Evolutionary conservation across 2,797 vertebrate genomes (phyloP), one percentile per base, ranked within the genome.

Genomic region (Phalloptychus januarius): DNA sequence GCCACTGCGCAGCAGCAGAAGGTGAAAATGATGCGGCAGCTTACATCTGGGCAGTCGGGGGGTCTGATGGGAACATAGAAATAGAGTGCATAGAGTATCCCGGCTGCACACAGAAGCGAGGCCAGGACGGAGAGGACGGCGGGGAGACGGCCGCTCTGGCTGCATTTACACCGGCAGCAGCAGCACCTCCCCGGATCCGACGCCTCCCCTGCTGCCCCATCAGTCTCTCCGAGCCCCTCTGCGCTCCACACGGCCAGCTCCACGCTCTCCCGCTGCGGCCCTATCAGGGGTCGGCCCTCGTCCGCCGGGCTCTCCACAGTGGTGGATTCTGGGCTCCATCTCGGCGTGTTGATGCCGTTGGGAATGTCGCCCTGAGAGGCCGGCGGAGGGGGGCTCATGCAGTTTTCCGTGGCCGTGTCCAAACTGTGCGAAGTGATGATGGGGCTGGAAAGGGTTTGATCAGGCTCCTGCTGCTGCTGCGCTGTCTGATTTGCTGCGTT

Each of bases 81-180:
- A 82, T 96, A 95, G 85, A 94, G 88, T 58, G 88, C 94, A 56
- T 95, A 95, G 86, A 96, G 84, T 71, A 96, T 79, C 73, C 93
- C 94, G 0, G 90, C 89, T 0, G 93, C 88, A 16, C 93, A 92
- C 33, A 96, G 88, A 7, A 96, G 86, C 46, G 95, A 94, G 6
- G 93, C 90, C 77, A 95, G 80, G 58, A 88, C 89, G 0, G 94
- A 95, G 63, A 93, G 71, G 83, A 94, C 76, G 10, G 95, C 94
- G 0, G 87, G 91, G 16, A 93, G 83, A 1, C 92, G 85, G 40
- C 90, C 91, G 1, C 88, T 86, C 74, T 80, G 87, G 76, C 92
- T 94, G 88, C 93, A 95, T 72, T 42, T 84, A 65, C 89, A 92
- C 79, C 83, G 89, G 85, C 92, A 83, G 74, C 91, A 93, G 83